Base-by-base conservation (phyloP, 53 echinoderm and acorn worm genomes). In the Arbacia lixula region DNA sequence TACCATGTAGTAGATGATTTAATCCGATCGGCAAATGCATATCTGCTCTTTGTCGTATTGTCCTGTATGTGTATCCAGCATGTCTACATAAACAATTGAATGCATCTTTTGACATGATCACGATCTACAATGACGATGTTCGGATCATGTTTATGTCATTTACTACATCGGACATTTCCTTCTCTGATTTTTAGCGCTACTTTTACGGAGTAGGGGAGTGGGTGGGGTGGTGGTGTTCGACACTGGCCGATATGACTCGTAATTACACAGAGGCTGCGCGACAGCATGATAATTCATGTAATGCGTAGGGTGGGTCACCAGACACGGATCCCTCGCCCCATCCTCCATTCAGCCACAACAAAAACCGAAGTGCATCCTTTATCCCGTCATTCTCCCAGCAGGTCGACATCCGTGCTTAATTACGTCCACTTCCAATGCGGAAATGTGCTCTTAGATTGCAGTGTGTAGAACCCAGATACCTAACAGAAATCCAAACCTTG, bases 401-500 rank as follows among this genome's bases (percentile, higher is more conserved):
- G 53, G 74, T 74, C 37, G 25, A 5, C 21, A 9, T 77, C 41
- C 78, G 78, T 77, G 78, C 78, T 77, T 77, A 77, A 77, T 77
- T 77, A 77, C 78, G 53, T 37, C 58, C 60, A 58, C 34, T 58
- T 33, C 35, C 16, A 40, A 29, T 60, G 40, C 78, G 78, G 78
- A 77, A 77, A 40, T 36, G 39, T 5, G 78, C 78, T 77, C 78
- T 77, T 77, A 37, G 25, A 77, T 77, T 57, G 78, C 58, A 77
- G 78, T 77, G 58, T 77, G 78, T 77, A 77, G 60, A 77, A 77
- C 78, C 78, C 60, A 77, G 78, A 77, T 77, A 77, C 41, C 60
- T 58, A 58, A 58, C 78, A 77, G 78, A 77, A 77, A 77, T 58
- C 40, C 57, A 77, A 77, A 77, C 57, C 78, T 58, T 58, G 57